A percentile compares a stretch with the other conserved stretches of the same genome.
Conservation (phyloP, 2,888 invertebrate genomes). For the Nebria salina region DNA sequence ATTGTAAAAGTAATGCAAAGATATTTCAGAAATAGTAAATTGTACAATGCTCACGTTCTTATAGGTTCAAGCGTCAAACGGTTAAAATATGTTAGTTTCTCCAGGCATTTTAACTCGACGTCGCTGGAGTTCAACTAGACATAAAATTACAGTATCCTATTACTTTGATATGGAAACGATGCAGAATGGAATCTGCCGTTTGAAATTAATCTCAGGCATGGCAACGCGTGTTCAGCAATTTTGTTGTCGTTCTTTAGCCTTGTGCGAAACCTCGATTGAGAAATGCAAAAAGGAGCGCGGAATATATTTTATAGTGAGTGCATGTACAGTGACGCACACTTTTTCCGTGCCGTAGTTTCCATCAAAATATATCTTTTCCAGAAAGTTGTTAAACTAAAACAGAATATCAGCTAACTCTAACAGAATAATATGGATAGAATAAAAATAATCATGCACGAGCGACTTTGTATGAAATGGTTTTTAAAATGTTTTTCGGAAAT, state of each 20-base stretch:
- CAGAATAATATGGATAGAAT: too few species aligned
- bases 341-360: neutral
- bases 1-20: too few species aligned
- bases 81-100: neutral
- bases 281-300: neutral
- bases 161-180: slow-evolving; percentile 1
- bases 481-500: too few species aligned
- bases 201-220: neutral
- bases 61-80: neutral
- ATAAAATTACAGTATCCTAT: neutral
- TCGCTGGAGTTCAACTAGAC: neutral
- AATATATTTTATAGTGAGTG: slow-evolving; percentile 12
- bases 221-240: slow-evolving; percentile 1
- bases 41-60: too few species aligned
- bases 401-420: too few species aligned
- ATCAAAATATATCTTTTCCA: too few species aligned
- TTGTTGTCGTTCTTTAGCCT: neutral
- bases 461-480: too few species aligned
- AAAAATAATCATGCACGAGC: too few species aligned
- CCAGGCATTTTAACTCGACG: neutral
- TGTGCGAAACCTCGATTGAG: neutral
- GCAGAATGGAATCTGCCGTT: slow-evolving; percentile 1
- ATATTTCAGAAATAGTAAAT: too few species aligned
- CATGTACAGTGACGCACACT: slow-evolving; percentile 12
- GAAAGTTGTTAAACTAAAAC: too few species aligned